These are phyloP conservation scores for Acrocephalus scirpaceus DNA, from an alignment of 2,797 vertebrate genomes.

Conservation along the genomic window DNA sequence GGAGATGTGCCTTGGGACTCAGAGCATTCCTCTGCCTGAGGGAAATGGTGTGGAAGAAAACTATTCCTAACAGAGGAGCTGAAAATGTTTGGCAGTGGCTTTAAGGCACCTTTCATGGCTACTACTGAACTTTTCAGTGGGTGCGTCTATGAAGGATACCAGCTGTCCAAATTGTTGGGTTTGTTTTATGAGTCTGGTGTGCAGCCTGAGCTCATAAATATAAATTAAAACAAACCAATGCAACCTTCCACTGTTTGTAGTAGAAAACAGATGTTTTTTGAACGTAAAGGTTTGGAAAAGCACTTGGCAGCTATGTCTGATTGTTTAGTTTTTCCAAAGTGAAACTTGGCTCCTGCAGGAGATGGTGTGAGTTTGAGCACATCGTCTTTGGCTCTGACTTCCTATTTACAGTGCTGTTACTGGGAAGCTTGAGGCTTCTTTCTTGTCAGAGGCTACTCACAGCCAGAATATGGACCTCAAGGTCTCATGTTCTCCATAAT, in stretches of 20 bases:
- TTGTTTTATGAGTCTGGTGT: background rate
- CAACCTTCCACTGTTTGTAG: background rate
- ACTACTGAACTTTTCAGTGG: background rate
- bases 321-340: background rate
- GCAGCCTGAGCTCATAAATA: background rate
- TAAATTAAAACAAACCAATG: background rate
- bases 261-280: background rate
- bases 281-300: background rate
- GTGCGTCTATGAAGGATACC: background rate
- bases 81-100: background rate
- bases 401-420: background rate
- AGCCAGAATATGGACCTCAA: background rate
- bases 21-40: background rate
- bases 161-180: background rate
- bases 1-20: background rate
- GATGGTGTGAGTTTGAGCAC: background rate
- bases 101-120: background rate
- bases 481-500: background rate
- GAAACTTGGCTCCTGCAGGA: background rate
- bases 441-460: background rate
- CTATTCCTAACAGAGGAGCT: background rate
- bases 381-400: background rate
- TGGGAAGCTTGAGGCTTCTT: background rate
- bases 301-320: rapidly evolving
- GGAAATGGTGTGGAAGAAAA: background rate